Evolutionary conservation across 2,113 vertebrate species (phyloP).

Genomic region (Burhinus oedicnemus): DNA sequence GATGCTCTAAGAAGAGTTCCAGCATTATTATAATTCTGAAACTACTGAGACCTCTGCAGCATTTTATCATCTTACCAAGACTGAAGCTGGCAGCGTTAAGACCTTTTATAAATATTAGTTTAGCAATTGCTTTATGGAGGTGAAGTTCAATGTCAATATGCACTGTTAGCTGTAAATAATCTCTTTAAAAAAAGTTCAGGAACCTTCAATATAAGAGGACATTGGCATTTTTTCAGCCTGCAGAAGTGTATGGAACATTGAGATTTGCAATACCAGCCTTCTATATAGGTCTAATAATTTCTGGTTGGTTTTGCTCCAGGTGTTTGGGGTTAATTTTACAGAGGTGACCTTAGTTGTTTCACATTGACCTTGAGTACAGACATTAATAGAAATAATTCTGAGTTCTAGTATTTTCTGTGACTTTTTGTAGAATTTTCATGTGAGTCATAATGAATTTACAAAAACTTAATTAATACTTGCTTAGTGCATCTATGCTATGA

Average conservation of each 20-base stretch:
- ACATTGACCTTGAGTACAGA: neutral
- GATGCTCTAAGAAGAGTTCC: neutral
- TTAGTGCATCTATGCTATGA: neutral
- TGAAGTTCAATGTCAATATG: neutral
- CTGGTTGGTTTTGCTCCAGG: neutral
- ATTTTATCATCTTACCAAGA: neutral
- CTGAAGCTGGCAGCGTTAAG: neutral
- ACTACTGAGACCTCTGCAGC: neutral
- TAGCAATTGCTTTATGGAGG: neutral
- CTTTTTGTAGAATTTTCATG: neutral
- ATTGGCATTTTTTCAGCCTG: neutral
- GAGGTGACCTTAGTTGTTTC: neutral
- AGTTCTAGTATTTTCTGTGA: neutral
- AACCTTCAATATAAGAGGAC: neutral
- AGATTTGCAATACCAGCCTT: neutral
- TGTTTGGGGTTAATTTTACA: fast-evolving
- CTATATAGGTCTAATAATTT: neutral
- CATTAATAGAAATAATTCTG: neutral
- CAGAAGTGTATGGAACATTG: neutral
- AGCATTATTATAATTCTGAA: neutral
- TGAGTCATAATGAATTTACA: neutral
- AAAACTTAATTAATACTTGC: neutral
- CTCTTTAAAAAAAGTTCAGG: neutral
- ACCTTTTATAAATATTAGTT: neutral
- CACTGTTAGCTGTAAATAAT: neutral